Evolutionary conservation across 2,888 invertebrate species (phyloP).

Genomic region (Platynereis dumerilii): DNA sequence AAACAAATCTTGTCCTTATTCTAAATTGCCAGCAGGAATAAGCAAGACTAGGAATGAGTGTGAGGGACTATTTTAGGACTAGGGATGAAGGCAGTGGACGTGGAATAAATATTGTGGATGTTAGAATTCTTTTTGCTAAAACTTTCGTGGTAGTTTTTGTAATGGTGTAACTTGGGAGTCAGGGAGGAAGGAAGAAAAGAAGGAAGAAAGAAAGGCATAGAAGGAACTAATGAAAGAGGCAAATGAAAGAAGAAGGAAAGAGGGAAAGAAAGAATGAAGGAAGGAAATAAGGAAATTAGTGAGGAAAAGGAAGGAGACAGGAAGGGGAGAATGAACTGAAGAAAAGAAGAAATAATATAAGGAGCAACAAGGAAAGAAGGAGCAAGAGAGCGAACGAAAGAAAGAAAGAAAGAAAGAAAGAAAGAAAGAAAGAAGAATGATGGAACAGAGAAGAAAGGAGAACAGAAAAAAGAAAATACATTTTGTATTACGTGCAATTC

Average conservation of each 20-base stretch:
- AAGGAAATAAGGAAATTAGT: conserved; percentile 4
- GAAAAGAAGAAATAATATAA: not conserved
- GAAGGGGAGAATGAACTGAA: not conserved
- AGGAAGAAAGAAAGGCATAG: conserved; percentile 3
- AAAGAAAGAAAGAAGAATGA: too few species aligned
- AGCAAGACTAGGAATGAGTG: too few species aligned
- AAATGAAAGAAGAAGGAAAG: conserved; percentile 5
- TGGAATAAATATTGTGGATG: too few species aligned
- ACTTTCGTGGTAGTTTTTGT: too few species aligned
- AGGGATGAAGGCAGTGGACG: conserved; percentile 45
- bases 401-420: too few species aligned
- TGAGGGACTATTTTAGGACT: too few species aligned
- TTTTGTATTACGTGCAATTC: not conserved
- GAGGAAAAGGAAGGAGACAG: not conserved
- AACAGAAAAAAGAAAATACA: not conserved
- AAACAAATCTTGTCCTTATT: too few species aligned
- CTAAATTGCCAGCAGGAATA: too few species aligned
- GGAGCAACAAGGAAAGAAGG: not conserved
- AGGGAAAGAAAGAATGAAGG: not conserved
- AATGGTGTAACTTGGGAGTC: too few species aligned
- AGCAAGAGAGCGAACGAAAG: not conserved
- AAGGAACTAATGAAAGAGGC: too few species aligned
- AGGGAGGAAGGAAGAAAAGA: not conserved
- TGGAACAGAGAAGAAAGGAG: too few species aligned
- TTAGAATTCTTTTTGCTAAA: too few species aligned